Evolutionary conservation across 2,888 invertebrate species (phyloP).

Genomic region (Trachelus tabidus): DNA sequence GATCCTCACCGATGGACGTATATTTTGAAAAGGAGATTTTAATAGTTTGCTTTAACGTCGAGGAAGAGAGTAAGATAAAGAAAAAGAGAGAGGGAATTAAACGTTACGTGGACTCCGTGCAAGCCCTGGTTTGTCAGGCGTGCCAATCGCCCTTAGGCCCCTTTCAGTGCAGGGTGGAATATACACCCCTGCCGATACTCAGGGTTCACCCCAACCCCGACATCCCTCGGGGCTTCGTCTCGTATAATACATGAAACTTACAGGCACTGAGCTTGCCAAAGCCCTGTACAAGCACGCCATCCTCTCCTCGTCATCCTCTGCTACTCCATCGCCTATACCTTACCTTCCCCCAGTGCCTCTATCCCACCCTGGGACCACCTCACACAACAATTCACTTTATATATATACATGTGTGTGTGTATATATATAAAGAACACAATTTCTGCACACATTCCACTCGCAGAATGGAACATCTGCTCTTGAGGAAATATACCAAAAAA

Average conservation of each 20-base stretch:
- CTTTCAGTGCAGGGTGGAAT: slow-evolving; percentile 66
- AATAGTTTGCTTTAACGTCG: background rate
- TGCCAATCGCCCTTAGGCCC: slow-evolving; percentile 62
- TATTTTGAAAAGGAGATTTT: background rate
- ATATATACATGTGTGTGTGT: background rate
- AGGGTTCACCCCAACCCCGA: slow-evolving; percentile 66
- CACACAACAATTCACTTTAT: background rate
- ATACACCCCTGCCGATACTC: slow-evolving; percentile 59
- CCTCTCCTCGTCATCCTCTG: slow-evolving; percentile 10
- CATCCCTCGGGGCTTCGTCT: slow-evolving; percentile 54
- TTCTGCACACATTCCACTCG: slow-evolving; percentile 23
- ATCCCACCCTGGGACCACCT: background rate
- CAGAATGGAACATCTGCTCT: slow-evolving; percentile 34
- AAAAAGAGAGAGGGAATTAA: background rate
- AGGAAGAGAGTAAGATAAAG: background rate
- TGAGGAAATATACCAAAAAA: slow-evolving; percentile 11
- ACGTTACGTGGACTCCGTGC: background rate
- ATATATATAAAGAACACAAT: background rate
- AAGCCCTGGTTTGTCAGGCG: background rate
- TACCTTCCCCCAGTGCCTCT: slow-evolving; percentile 2
- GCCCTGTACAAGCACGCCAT: slow-evolving; percentile 31
- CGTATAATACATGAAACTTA: slow-evolving; percentile 46
- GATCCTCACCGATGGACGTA: background rate
- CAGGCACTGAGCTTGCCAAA: slow-evolving; percentile 43
- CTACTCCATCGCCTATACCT: slow-evolving; percentile 5